Base-by-base conservation (phyloP, 1,140 invertebrate species). In the Penaeus vannamei region DNA sequence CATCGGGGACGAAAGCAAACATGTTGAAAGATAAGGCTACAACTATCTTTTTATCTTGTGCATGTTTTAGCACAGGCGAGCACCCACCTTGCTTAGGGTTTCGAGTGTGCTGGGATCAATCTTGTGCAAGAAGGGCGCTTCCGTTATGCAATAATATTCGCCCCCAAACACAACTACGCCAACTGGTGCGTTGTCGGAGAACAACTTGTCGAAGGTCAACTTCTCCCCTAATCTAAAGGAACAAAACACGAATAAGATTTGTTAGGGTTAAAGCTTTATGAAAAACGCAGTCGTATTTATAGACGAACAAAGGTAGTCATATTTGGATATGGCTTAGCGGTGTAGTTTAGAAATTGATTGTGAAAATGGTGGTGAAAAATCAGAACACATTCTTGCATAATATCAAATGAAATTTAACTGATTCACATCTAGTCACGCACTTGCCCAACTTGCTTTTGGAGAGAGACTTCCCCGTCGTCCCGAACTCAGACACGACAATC, bases 401-500 rank as follows among this genome's bases (percentile, higher is more conserved):
- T 72, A 26, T 14, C 20, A 32, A 76, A 76, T 36, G 29, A 76
- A 7, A 36, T n/a, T 7, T 10, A 19, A 32, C 19, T 62, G 22
- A 36, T 32, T 8, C 60, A 53, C 2, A 26, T 10, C 22, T n/a
- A 26, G 32, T 5, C 23, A 85, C 90, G 23, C 46, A 90, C 90
- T 90, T 90, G 81, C 26, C 26, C n/a, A 90, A n/a, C 36, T 84
- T 85, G 42, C 46, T 88, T 29, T 88, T 90, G 85, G 85, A 62
- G 29, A 88, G 77, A 2, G 91, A 91, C 32, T 85, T 84, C 19
- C 91, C 91, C 2, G 83, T 86, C 0, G 97, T 98, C 0, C 97
- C 97, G 92, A 98, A 98, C 93, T 97, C 97, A 0, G 95, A 95
- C 0, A 97, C 94, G 0, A 98, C 96, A 84, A 98, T 97, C 84